These are phyloP conservation scores for Lycorma delicatula DNA, from an alignment of 1,140 invertebrate species.

Conservation along the genomic window DNA sequence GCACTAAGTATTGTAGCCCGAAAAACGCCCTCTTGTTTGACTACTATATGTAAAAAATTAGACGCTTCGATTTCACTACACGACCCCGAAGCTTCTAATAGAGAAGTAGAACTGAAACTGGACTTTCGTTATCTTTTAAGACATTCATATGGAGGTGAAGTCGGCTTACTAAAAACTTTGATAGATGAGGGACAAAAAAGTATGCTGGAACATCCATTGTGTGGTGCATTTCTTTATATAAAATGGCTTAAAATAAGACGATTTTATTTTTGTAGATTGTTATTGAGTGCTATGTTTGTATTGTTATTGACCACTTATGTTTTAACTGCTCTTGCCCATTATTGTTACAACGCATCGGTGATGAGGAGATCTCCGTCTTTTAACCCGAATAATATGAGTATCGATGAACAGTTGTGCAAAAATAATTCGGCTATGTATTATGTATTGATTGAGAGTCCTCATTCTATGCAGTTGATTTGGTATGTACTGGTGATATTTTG, in stretches of 20 bases:
- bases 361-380: conserved; percentile 16
- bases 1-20: conserved; percentile 71
- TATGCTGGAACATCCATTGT: conserved; percentile 70
- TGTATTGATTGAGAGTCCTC: conserved; percentile 57
- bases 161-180: conserved; percentile 70
- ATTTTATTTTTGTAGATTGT: conserved; percentile 68
- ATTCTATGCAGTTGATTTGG: conserved; percentile 68
- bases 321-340: conserved; percentile 62
- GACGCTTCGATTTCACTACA: conserved; percentile 68
- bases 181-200: conserved; percentile 77
- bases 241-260: conserved; percentile 86
- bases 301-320: conserved; percentile 68
- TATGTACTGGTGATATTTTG: conserved; percentile 64
- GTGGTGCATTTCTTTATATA: conserved; percentile 71
- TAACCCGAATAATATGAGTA: no score
- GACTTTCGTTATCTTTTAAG: conserved; percentile 71
- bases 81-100: conserved; percentile 63
- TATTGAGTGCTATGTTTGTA: conserved; percentile 72
- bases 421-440: conserved; percentile 64
- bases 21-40: conserved; percentile 70
- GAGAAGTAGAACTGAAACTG: conserved; percentile 69
- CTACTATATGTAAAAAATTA: conserved; percentile 63
- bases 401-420: conserved; percentile 45
- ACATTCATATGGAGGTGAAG: conserved; percentile 67
- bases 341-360: conserved; percentile 66